Percentiles rank a stretch among this genome's conserved stretches.
Conservation (phyloP, 2,888 invertebrate species). For the Microctonus aethiopoides region DNA sequence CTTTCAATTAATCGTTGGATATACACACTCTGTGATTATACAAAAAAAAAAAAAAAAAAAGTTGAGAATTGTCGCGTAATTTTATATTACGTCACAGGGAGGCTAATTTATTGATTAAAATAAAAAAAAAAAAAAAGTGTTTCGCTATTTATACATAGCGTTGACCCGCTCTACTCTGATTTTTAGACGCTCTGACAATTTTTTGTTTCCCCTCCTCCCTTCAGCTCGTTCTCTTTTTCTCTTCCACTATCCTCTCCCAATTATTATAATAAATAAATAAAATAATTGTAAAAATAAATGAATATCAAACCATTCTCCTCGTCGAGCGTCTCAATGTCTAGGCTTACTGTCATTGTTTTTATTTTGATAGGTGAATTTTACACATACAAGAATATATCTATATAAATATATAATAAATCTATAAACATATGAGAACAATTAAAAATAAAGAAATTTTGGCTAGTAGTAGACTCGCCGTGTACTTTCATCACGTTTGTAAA, state of each 20-base stretch:
- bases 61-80: conserved; percentile 36
- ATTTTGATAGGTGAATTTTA: conserved; percentile 65
- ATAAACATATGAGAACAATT: conserved; percentile 57
- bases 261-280: not conserved
- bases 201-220: conserved; percentile 29
- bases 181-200: conserved; percentile 22
- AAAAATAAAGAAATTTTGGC: conserved; percentile 63
- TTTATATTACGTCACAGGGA: conserved; percentile 44
- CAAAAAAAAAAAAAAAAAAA: conserved; percentile 37
- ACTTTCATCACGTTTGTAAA: too few species aligned
- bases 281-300: conserved; percentile 15
- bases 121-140: conserved; percentile 7
- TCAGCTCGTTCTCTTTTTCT: conserved; percentile 19
- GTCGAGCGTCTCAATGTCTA: conserved; percentile 50
- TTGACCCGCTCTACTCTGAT: conserved; percentile 1
- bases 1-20: conserved; percentile 19
- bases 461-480: too few species aligned
- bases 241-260: not conserved
- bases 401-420: conserved; percentile 34
- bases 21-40: conserved; percentile 41
- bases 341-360: conserved; percentile 61
- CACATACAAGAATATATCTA: conserved; percentile 44
- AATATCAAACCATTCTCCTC: conserved; percentile 30
- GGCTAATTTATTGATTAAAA: conserved; percentile 33
- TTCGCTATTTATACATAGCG: conserved; percentile 8